Evolutionary conservation across 2,888 invertebrate genomes (phyloP), one percentile per base, ranked within the genome.

Genomic region (Peribatodes rhomboidaria): DNA sequence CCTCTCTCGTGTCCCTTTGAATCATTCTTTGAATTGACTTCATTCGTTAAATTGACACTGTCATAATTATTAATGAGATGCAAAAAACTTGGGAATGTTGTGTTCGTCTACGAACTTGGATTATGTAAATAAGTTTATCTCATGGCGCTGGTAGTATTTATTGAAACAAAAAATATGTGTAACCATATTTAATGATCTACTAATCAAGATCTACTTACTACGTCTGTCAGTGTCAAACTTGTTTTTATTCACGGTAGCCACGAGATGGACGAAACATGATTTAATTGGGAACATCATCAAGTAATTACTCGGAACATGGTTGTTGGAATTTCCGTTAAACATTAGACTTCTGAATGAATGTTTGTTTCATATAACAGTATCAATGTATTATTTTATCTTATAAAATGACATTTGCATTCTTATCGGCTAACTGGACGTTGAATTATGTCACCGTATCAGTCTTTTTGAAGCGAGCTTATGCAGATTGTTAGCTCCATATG

Each of bases 341-440:
- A 67, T 68, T 58, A 53, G 52, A 55, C 65, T 67, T 60, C 42
- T 69, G 55, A 72, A 70, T 68, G 67, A 68, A 64, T 55, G 69
- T 65, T 65, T 73, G 70, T 71, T 74, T 69, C 64, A 69, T 62
- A 70, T 68, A 70, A 68, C 67, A 35, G 57, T 68, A 65, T 70
- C 69, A 69, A 58, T 69, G 70, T 65, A 73, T 65, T 39, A 60
- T 57, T 65, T 67, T 76, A 77, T 75, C 78, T 74, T 61, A 56
- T 64, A 61, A 65, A 69, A 44, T 74, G 75, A 76, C 75, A 81
- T 82, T 82, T 79, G 77, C 78, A 80, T 81, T 73, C 72, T 79
- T 85, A 83, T 85, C 83, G 62, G 66, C 64, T 67, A 67, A 67
- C 63, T 75, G 71, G 71, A 69, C 79, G 74, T 69, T 78, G 73